Percentiles rank a stretch among this genome's conserved stretches.
Evolutionary conservation across 2,113 vertebrate genomes (phyloP).

Genomic region (Amblyopsis rosae): DNA sequence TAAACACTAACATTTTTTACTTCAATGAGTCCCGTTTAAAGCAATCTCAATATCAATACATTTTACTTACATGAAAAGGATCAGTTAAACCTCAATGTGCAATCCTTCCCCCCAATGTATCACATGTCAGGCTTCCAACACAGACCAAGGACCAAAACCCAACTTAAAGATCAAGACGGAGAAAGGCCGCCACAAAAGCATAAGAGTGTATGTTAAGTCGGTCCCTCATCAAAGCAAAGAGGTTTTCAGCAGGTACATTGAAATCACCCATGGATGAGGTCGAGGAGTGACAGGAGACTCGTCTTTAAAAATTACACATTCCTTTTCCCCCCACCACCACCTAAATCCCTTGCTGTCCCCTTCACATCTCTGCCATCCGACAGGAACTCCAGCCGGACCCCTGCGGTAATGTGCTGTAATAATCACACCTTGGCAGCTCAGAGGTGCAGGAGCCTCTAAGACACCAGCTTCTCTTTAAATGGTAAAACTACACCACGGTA

Average conservation of each 20-base stretch:
- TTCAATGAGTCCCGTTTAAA: background rate
- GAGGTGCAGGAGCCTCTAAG: slow-evolving; percentile 60
- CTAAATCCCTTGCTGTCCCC: slow-evolving; percentile 9
- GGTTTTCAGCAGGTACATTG: slow-evolving; percentile 1
- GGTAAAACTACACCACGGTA: slow-evolving; percentile 88
- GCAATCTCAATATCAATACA: background rate
- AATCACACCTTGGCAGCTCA: slow-evolving; percentile 65
- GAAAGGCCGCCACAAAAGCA: background rate
- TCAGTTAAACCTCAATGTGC: background rate
- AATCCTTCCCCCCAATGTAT: background rate
- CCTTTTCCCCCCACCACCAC: slow-evolving; percentile 6
- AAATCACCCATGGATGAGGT: background rate
- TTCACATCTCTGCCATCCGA: slow-evolving; percentile 2
- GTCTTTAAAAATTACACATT: slow-evolving; percentile 9
- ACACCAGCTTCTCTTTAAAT: slow-evolving; percentile 77
- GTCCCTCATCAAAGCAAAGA: background rate
- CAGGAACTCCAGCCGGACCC: slow-evolving; percentile 18
- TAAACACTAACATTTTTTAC: slow-evolving; percentile 5
- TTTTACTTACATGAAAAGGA: background rate
- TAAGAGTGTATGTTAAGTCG: background rate
- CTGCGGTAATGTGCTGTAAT: slow-evolving; percentile 53
- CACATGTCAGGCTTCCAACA: background rate
- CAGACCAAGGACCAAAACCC: slow-evolving; percentile 1
- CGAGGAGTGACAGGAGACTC: background rate
- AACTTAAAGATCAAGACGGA: background rate